Base-by-base conservation (phyloP, 2,888 invertebrate species). In the Tachystola acroxantha region DNA sequence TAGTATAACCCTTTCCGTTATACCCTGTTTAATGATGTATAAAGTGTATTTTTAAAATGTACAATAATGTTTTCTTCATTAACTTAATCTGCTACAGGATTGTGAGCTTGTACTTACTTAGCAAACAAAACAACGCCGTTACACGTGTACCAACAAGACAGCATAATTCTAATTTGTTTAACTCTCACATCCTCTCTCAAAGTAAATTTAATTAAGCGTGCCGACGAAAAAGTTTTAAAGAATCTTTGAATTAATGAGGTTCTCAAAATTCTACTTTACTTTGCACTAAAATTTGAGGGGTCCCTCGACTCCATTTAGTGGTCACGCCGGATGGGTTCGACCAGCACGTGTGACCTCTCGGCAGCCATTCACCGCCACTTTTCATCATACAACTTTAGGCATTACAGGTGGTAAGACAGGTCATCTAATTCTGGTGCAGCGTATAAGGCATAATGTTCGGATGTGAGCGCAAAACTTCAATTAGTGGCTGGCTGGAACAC, bases 171-270 rank as follows among this genome's bases (percentile, higher is more conserved):
- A 34, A 38, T 38, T 25, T 19, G 36, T 31, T 26, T 2, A 30
- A 19, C 22, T 10, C n/a, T 24, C 16, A n/a, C n/a, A 32, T 37
- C 42, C 38, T 20, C 38, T 44, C 28, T 36, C 40, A 46, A 57
- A 54, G 53, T 50, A 53, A 57, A 61, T 62, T 64, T 60, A 62
- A 63, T 63, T 65, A 66, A 59, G 48, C 46, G 44, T 42, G 50
- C 40, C 36, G 46, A 53, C 44, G 50, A 57, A 61, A 63, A 63
- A 49, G 44, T 59, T 64, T 57, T 60, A 63, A 68, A 59, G 61
- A 56, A 60, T 57, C 53, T 53, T 50, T 53, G 56, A 63, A 64
- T 60, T 70, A 71, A 70, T 60, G 66, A 71, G 61, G 61, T 61
- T 48, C 63, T 64, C 46, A 52, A 59, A 52, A 54, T 61, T 60